These are phyloP conservation scores for Epinotia bilunana DNA, from an alignment of 2,888 invertebrate genomes.

Conservation along the genomic window DNA sequence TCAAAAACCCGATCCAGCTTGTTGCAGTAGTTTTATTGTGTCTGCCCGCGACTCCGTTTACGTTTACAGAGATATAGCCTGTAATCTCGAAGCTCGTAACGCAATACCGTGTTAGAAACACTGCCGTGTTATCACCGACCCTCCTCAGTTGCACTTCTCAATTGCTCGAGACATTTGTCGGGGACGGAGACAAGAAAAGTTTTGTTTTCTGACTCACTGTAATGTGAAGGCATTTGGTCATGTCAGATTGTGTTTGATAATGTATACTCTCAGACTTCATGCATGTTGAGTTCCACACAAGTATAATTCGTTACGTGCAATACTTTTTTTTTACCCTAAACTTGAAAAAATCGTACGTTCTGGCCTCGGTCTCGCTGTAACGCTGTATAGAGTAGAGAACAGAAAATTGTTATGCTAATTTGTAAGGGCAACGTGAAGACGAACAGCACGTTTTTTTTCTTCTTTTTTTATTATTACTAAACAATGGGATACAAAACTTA, in stretches of 20 bases:
- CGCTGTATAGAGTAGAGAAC: too few species aligned
- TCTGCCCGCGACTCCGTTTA: neutral
- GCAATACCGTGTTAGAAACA: neutral
- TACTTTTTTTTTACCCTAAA: too few species aligned
- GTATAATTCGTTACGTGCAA: neutral
- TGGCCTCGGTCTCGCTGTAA: too few species aligned
- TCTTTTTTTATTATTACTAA: too few species aligned
- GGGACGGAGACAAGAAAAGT: neutral
- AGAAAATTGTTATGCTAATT: too few species aligned
- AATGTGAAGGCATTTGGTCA: too few species aligned
- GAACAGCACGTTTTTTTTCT: too few species aligned
- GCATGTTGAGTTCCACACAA: neutral
- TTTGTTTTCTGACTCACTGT: too few species aligned
- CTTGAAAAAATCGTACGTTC: too few species aligned
- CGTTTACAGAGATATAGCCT: neutral
- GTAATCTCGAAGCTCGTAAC: neutral
- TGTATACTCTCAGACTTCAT: neutral
- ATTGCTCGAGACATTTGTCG: conserved; percentile 10
- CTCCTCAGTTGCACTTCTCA: conserved; percentile 11
- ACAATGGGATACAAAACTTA: too few species aligned
- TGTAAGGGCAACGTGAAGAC: too few species aligned
- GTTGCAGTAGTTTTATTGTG: neutral
- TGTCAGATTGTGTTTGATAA: too few species aligned
- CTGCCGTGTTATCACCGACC: neutral
- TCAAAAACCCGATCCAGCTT: neutral